Conservation (phyloP, 2,797 vertebrate genomes). For the Typhlichthys subterraneus region DNA sequence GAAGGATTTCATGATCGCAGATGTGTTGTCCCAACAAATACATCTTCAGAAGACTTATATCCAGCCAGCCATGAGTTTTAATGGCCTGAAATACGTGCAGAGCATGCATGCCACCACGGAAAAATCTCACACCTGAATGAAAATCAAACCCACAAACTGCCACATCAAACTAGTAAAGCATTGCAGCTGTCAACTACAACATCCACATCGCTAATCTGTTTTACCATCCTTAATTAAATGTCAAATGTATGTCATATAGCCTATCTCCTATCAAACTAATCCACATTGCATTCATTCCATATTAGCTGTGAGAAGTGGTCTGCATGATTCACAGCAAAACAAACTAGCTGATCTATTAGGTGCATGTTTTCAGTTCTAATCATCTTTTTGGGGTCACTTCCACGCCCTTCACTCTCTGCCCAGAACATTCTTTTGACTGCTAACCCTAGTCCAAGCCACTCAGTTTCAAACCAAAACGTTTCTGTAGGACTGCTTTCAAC, state of each 20-base stretch:
- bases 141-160: slow-evolving; percentile 14
- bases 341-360: not conserved
- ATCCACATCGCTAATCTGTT: not conserved
- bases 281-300: not conserved
- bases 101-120: slow-evolving; percentile 36
- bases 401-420: not conserved
- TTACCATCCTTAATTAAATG: slow-evolving; percentile 3
- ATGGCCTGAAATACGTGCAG: slow-evolving; percentile 22
- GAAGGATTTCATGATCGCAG: slow-evolving; percentile 19
- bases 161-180: slow-evolving; percentile 6
- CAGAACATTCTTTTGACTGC: too few relatives aligned
- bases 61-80: slow-evolving; percentile 9
- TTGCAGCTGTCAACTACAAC: slow-evolving; percentile 5
- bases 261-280: slow-evolving; percentile 1
- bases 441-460: too few relatives aligned
- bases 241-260: not conserved
- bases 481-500: too few relatives aligned
- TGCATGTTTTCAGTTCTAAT: not conserved
- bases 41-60: not conserved
- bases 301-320: not conserved
- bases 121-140: slow-evolving; percentile 23
- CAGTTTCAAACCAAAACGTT: too few relatives aligned
- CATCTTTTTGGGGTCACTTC: not conserved
- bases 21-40: slow-evolving; percentile 20
- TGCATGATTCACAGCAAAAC: slow-evolving; percentile 1